Base-by-base conservation (phyloP, 2,113 vertebrate species). In the Ceyx melanurus region DNA sequence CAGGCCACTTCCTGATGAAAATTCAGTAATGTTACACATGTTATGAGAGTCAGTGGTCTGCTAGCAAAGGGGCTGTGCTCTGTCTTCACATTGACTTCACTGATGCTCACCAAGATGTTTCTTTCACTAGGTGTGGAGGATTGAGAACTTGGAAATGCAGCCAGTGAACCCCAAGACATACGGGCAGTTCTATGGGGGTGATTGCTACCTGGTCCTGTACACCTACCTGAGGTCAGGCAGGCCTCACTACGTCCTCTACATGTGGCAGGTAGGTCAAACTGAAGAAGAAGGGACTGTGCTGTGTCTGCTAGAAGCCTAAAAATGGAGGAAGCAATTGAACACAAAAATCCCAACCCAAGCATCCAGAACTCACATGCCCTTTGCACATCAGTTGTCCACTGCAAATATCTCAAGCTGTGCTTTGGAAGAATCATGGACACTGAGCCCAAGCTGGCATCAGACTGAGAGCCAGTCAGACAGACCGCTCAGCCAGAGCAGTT, bases 131-230 rank as follows among this genome's bases (percentile, higher is more conserved):
- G 97, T 99, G 70, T 99, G 98, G 98, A 97, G 99, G 35, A 98
- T 99, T 57, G 98, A 99, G 94, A 91, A 98, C n/a, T 60, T 98
- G 87, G 96, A 99, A 71, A 97, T 98, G 95, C 96, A 97, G 28
- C 98, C 98, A 1, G 98, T 99, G 8, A 94, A 98, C 19, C 98
- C 97, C 40, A 98, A 93, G 67, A 97, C 92, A 0, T 98, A 98
- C 0, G 99, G 99, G 20, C 98, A 99, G 95, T 99, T 99, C 93
- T 99, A 99, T 0, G 98, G 98, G 37, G 99, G 98, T 17, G 99
- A 99, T 78, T 99, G 98, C 96, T 99, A 99, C 96, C 89, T 99
- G 84, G 96, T 99, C 67, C 94, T 99, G 35, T 99, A 99, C 93
- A 98, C 98, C 8, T 99, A 99, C 95, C 81, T 94, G 75, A 97